A percentile compares a stretch with the other conserved stretches of the same genome.
Conservation (phyloP, 2,797 vertebrate species). For the Dipus sagitta region DNA sequence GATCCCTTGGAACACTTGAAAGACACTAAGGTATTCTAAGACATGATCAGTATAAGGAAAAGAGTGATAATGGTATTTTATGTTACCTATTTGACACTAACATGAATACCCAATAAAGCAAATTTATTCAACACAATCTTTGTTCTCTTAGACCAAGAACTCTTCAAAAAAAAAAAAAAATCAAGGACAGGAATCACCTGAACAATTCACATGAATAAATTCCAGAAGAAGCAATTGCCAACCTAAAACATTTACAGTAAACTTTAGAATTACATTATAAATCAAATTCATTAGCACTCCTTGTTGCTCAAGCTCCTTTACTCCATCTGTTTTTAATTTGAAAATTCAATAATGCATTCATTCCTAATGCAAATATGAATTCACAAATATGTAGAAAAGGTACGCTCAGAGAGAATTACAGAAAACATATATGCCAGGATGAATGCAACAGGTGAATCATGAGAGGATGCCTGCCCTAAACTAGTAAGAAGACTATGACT, state of each 20-base stretch:
- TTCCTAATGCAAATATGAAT: background rate
- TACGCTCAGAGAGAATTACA: background rate
- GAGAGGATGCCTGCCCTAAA: background rate
- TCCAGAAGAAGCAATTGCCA: background rate
- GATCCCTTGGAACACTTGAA: background rate
- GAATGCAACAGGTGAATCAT: background rate
- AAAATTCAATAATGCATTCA: background rate
- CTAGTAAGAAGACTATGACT: background rate
- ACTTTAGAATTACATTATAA: background rate
- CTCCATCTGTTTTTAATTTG: background rate
- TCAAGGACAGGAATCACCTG: background rate
- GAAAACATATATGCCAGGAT: background rate
- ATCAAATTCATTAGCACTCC: background rate
- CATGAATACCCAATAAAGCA: background rate
- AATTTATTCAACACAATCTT: background rate
- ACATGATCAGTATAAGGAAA: background rate
- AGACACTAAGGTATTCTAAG: accelerated
- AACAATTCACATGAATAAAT: background rate
- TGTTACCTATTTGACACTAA: too few relatives aligned
- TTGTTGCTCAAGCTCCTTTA: background rate
- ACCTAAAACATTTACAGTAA: background rate
- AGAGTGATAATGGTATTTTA: background rate
- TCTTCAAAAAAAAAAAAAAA: background rate
- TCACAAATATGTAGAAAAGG: background rate
- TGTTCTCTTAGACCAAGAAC: background rate